These are phyloP conservation scores for Xylota sylvarum DNA, from an alignment of 2,888 invertebrate genomes.

Conservation along the genomic window DNA sequence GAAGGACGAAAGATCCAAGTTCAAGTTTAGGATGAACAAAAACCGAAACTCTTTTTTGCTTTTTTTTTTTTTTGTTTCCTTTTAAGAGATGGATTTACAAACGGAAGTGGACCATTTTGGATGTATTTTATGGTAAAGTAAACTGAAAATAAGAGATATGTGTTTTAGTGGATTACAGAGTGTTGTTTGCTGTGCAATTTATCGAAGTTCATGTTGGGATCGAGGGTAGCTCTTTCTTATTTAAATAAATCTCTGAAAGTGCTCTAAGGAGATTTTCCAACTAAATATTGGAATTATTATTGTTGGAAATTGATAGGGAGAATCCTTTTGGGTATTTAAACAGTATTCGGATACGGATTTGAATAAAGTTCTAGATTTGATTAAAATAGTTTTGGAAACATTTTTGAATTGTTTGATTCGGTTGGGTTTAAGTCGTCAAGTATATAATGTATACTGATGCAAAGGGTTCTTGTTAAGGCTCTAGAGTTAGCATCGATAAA, in stretches of 20 bases:
- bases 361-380: too few relatives aligned
- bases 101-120: slow-evolving; percentile 36
- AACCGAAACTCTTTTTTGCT: neutral
- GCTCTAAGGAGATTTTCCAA: neutral
- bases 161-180: slow-evolving; percentile 16
- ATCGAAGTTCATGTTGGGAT: slow-evolving; percentile 14
- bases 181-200: slow-evolving; percentile 6
- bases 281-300: neutral
- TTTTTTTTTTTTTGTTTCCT: neutral
- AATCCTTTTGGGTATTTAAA: slow-evolving; percentile 9
- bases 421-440: too few relatives aligned
- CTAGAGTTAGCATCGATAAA: too few relatives aligned
- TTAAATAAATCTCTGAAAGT: slow-evolving; percentile 20
- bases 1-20: slow-evolving; percentile 4
- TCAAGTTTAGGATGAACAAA: neutral
- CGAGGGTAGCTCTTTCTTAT: slow-evolving; percentile 2
- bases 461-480: too few relatives aligned
- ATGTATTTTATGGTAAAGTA: slow-evolving; percentile 1
- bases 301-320: slow-evolving; percentile 8
- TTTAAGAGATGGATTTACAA: slow-evolving; percentile 2
- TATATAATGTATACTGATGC: too few relatives aligned
- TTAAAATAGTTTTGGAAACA: too few relatives aligned
- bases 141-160: neutral
- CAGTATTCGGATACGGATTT: neutral
- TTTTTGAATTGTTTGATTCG: too few relatives aligned